Evolutionary conservation across 1,140 invertebrate species (phyloP), one percentile per base, ranked within the genome.

Genomic region (Xylocopa sonorina): DNA sequence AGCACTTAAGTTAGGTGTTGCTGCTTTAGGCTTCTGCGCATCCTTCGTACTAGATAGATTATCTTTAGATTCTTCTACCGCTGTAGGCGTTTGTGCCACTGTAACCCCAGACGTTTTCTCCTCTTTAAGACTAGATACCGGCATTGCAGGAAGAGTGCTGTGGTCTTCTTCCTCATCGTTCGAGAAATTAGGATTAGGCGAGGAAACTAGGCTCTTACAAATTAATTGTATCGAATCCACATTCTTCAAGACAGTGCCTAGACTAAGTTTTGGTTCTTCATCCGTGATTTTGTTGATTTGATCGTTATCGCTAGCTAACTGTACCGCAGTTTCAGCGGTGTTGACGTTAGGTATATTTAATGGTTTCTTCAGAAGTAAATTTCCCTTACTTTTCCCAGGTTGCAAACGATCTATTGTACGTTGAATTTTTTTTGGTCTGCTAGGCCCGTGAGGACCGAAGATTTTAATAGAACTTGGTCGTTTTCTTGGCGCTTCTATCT

Each of bases 1-100:
- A 18, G 97, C 97, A 90, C 96, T 97, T 55, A 97, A 93, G 92
- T 98, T 97, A 0, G 97, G 97, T 64, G 96, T 97, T 24, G 96
- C 95, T 6, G 89, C 89, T 85, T 90, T 92, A 51, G 87, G 90
- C 80, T 90, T 93, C 76, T 86, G 91, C 3, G 82, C 48, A 81
- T 93, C 90, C 38, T 91, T 88, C 91, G 57, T 48, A 16, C 14
- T 55, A 1, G 62, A 14, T 34, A 93, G 90, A 84, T 90, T 89
- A 34, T 87, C 79, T 29, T 88, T 88, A 7, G 84, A 75, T n/a
- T 89, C 85, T 63, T 87, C 86, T 21, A 77, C 75, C 24, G 84
- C 81, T 12, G 71, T 68, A 21, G 85, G 55, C 43, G 76, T 58
- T 12, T 80, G 73, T 6, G 62, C 46, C 9, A 29, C 51, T 43